Percentiles rank a stretch among this genome's conserved stretches.
Conservation (phyloP, 2,888 invertebrate species). For the Sussaba pulchella region DNA sequence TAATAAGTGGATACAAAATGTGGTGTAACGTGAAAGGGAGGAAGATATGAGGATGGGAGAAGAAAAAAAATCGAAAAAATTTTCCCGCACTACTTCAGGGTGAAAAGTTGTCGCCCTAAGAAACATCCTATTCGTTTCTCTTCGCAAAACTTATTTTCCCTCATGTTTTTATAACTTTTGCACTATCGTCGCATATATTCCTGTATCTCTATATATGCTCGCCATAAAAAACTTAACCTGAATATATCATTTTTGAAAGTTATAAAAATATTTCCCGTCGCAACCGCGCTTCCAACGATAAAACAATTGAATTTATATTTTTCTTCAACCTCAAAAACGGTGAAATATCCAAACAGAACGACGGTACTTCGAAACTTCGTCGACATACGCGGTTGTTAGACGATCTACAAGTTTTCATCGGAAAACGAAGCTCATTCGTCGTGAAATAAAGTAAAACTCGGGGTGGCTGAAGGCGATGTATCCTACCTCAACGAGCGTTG, state of each 20-base stretch:
- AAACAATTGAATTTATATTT: not conserved
- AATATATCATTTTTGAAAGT: too few species aligned
- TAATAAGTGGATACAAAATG: too few species aligned
- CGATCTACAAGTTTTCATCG: constrained; percentile 36
- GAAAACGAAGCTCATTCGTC: constrained; percentile 50
- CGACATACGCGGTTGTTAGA: constrained; percentile 26
- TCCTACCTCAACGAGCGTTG: constrained; percentile 14
- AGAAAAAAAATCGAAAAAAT: too few species aligned
- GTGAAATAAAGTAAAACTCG: constrained; percentile 52
- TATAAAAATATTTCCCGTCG: too few species aligned
- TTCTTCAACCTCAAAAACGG: not conserved
- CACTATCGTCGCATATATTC: too few species aligned
- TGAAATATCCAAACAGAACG: constrained; percentile 12
- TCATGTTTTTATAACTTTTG: not conserved
- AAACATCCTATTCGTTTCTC: too few species aligned
- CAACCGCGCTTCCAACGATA: not conserved
- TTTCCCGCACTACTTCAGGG: too few species aligned
- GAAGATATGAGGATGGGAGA: too few species aligned
- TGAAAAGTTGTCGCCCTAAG: too few species aligned
- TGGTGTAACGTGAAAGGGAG: too few species aligned
- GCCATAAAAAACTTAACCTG: too few species aligned
- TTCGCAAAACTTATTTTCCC: not conserved
- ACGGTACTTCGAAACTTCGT: constrained; percentile 4
- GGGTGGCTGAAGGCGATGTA: constrained; percentile 3
- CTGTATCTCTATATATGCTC: too few species aligned